phyloP scores from a whole-genome alignment of 2,113 vertebrate species.

The Capreolus pygargus region DNA sequence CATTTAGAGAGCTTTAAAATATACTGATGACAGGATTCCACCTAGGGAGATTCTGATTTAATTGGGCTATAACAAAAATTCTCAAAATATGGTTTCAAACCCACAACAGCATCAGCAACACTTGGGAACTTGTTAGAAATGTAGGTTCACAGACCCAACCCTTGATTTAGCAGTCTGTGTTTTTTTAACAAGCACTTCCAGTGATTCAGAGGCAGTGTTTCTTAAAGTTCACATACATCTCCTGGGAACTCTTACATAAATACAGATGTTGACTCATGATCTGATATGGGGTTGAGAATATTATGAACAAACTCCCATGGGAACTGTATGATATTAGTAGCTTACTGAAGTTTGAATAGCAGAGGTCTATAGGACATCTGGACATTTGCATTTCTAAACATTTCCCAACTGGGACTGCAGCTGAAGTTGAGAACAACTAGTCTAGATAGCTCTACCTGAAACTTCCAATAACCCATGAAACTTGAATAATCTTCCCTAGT shows the following conservation, averaged over 20 bases:
- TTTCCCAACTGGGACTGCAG: background rate
- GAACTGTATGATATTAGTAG: background rate
- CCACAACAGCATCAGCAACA: background rate
- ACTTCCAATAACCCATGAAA: background rate
- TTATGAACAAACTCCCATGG: background rate
- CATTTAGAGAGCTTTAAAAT: slow-evolving; percentile 24
- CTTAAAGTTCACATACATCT: background rate
- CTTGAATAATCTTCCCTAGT: background rate
- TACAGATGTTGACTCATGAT: background rate
- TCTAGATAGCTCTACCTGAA: background rate
- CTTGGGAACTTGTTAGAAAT: slow-evolving; percentile 16
- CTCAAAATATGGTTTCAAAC: background rate
- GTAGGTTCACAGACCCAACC: background rate
- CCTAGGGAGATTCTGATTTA: slow-evolving; percentile 17
- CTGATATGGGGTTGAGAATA: background rate
- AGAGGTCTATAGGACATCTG: background rate
- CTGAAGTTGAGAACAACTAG: background rate
- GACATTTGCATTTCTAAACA: background rate
- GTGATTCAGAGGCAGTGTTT: background rate
- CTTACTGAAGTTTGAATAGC: background rate
- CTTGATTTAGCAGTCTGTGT: background rate
- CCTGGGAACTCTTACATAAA: background rate
- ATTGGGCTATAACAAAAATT: slow-evolving; percentile 7
- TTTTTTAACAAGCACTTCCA: slow-evolving; percentile 13
- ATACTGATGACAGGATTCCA: background rate